These are phyloP conservation scores for Hyalella azteca DNA, from an alignment of 2,888 invertebrate genomes.

Conservation along the genomic window DNA sequence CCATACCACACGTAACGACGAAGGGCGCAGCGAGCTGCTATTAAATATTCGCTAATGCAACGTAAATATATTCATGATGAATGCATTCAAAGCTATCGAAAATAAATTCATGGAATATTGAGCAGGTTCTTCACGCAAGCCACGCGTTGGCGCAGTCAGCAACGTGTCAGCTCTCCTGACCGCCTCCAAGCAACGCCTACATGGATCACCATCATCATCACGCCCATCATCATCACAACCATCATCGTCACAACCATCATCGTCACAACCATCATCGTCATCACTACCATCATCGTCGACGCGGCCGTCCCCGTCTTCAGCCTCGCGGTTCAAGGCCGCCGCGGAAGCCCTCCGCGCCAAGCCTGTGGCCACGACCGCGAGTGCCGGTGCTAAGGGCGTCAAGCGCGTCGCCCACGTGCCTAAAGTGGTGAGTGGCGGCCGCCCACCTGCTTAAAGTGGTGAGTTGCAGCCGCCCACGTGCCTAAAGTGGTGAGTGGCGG, in stretches of 20 bases:
- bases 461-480: too few relatives aligned
- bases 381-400: constrained; percentile 44
- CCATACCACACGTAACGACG: too few relatives aligned
- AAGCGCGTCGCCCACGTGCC: constrained; percentile 50
- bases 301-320: background rate
- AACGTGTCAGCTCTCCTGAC: constrained; percentile 50
- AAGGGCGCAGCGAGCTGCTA: too few relatives aligned
- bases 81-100: too few relatives aligned
- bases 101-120: too few relatives aligned
- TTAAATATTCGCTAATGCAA: too few relatives aligned
- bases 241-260: too few relatives aligned
- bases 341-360: background rate
- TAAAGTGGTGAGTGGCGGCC: constrained; percentile 50
- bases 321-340: background rate
- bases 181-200: constrained; percentile 39
- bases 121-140: constrained; percentile 44
- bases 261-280: background rate
- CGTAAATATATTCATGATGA: too few relatives aligned
- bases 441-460: too few relatives aligned
- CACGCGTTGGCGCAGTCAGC: constrained; percentile 47
- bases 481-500: too few relatives aligned
- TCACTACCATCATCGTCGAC: background rate
- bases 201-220: background rate
- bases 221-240: background rate
- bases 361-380: constrained; percentile 35